A percentile compares a stretch with the other conserved stretches of the same genome.
phyloP scores from a whole-genome alignment of 1,140 invertebrate genomes.

The Drosophila nigromelanica region DNA sequence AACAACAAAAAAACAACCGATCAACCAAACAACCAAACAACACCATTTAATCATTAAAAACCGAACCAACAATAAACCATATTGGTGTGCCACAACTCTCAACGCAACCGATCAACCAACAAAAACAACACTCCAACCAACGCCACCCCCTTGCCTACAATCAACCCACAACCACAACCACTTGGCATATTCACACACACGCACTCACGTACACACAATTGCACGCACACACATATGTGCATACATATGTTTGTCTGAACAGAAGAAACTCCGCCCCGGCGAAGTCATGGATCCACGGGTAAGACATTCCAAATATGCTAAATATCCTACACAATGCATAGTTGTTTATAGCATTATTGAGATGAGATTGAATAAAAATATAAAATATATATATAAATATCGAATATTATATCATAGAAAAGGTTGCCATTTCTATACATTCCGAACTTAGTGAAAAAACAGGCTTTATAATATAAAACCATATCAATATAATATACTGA shows the following conservation, averaged over 20 bases:
- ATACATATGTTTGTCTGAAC: slow-evolving; percentile 72
- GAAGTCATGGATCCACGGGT: slow-evolving; percentile 97
- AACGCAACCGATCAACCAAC: slow-evolving; percentile 25
- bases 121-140: slow-evolving; percentile 15
- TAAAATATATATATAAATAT: no score
- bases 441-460: no score
- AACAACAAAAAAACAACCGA: slow-evolving; percentile 21
- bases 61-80: slow-evolving; percentile 15
- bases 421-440: no score
- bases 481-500: no score
- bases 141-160: slow-evolving; percentile 22
- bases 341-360: no score
- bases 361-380: no score
- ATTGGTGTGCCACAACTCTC: slow-evolving; percentile 4
- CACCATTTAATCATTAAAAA: slow-evolving; percentile 9
- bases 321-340: no score
- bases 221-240: slow-evolving; percentile 66
- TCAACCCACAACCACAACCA: slow-evolving; percentile 39
- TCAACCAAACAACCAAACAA: slow-evolving; percentile 27
- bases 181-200: slow-evolving; percentile 48
- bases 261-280: slow-evolving; percentile 93
- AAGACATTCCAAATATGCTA: slow-evolving; percentile 84
- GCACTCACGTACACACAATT: slow-evolving; percentile 54
- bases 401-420: no score
- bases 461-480: no score